Evolutionary conservation across 2,797 vertebrate species (phyloP), one percentile per base, ranked within the genome.

Genomic region (Etheostoma perlongum): DNA sequence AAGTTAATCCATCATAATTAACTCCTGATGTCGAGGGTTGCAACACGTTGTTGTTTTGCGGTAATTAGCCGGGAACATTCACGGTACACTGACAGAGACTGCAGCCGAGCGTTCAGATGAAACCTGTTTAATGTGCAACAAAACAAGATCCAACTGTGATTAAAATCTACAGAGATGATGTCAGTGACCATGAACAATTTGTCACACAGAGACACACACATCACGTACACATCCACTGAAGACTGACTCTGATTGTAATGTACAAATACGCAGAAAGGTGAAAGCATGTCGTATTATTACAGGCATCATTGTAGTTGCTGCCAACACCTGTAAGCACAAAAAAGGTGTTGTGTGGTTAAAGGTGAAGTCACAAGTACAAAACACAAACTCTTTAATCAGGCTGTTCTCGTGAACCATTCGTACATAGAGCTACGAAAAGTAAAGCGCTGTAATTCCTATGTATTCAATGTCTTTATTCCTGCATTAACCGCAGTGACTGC

Each of bases 71-170:
- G 7, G 6, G 23, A 10, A 11, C 36, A 3, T 10, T 40, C 25
- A 78, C 48, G 80, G 74, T 83, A 61, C 85, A 59, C 36, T 77
- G 85, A 48, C 57, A 27, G n/a, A 58, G 62, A 59, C 64, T 36
- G 60, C 64, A 87, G 60, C 68, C 64, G 40, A 67, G 82, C 75
- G 7, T 81, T 80, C 63, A 79, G 66, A 52, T 51, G 59, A 74
- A 87, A 82, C 66, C 62, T 23, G 4, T 25, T 63, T 5, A 33
- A 72, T 33, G 42, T 19, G 75, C 30, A 36, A 53, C 51, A 27
- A n/a, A 2, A 10, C 42, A 15, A 40, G n/a, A 51, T 25, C 13
- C 47, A 12, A 5, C 54, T 4, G 21, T 19, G 54, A 58, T 48
- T 73, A 65, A 60, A 3, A 7, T 9, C 54, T 25, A 2, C 16